Evolutionary conservation across 2,797 vertebrate genomes (phyloP).

Genomic region (Lagocephalus sceleratus): DNA sequence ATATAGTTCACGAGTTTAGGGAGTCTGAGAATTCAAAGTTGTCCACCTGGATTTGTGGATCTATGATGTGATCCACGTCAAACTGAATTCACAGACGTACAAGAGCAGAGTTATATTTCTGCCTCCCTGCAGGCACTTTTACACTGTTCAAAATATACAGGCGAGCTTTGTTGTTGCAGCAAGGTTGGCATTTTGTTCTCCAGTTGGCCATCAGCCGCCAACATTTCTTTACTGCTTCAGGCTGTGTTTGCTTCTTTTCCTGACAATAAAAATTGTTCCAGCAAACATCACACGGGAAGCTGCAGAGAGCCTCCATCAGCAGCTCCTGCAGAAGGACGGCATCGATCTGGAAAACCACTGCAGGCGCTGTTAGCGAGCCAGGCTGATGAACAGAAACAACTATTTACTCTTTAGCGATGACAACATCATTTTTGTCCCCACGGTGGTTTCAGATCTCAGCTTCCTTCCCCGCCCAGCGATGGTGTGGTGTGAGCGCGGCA

Average conservation of each 20-base stretch:
- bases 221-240: conserved; percentile 22
- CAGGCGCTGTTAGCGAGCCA: too few relatives aligned
- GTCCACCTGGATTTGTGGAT: neutral
- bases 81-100: neutral
- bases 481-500: conserved; percentile 89
- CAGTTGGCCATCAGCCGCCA: conserved; percentile 24
- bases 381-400: neutral
- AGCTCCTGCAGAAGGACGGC: too few relatives aligned
- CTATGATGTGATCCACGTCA: neutral
- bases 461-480: conserved; percentile 71
- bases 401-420: neutral
- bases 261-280: conserved; percentile 9
- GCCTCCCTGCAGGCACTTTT: neutral
- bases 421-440: neutral
- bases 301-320: conserved; percentile 1
- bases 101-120: neutral
- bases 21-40: too few relatives aligned
- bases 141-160: conserved; percentile 3
- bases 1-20: too few relatives aligned
- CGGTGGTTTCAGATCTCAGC: conserved; percentile 41
- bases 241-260: conserved; percentile 22
- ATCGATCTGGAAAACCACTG: conserved; percentile 1
- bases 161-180: conserved; percentile 13
- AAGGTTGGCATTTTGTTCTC: conserved; percentile 36
- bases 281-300: conserved; percentile 8